Evolutionary conservation across 2,113 vertebrate genomes (phyloP).

Genomic region (Zosterops borbonicus): DNA sequence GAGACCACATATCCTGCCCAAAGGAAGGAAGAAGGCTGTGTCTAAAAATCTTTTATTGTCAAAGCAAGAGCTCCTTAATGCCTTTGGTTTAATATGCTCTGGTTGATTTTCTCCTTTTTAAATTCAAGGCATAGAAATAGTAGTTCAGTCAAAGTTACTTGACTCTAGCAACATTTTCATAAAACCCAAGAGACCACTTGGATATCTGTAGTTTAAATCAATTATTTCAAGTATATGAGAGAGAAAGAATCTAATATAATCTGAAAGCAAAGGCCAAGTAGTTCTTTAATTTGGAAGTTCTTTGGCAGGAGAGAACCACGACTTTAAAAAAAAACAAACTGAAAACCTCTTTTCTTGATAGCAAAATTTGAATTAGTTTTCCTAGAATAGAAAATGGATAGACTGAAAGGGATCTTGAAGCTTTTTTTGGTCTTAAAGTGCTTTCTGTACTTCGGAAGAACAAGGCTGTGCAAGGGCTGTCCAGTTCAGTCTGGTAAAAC

Average conservation of each 20-base stretch:
- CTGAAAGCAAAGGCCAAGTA: not conserved
- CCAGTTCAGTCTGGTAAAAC: not conserved
- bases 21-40: not conserved
- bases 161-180: not conserved
- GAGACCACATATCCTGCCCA: not conserved
- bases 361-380: not conserved
- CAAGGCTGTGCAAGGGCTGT: not conserved
- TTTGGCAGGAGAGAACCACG: not conserved
- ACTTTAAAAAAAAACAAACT: not conserved
- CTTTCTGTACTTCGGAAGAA: not conserved
- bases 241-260: not conserved
- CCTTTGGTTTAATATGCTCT: not conserved
- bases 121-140: not conserved
- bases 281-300: not conserved
- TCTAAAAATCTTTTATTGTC: not conserved
- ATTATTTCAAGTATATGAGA: not conserved
- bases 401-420: not conserved
- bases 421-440: not conserved
- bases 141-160: not conserved
- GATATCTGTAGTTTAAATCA: not conserved
- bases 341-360: not conserved
- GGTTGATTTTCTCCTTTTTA: not conserved
- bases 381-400: not conserved
- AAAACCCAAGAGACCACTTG: not conserved
- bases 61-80: not conserved